Evolutionary conservation across 2,888 invertebrate genomes (phyloP).

Genomic region (Scotopteryx bipunctaria): DNA sequence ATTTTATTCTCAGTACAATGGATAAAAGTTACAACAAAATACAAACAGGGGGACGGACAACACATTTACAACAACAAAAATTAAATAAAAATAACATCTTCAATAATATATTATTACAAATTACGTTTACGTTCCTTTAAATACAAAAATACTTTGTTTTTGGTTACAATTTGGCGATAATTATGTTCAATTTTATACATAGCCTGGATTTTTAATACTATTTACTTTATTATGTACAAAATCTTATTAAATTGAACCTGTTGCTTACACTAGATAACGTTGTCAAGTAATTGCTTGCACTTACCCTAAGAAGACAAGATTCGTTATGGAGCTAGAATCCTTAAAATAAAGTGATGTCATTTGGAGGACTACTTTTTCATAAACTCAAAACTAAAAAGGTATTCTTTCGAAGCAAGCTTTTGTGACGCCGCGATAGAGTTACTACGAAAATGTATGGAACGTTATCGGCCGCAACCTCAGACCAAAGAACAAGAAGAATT

Average conservation of each 20-base stretch:
- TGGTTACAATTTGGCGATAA: conserved; percentile 66
- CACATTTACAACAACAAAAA: conserved; percentile 47
- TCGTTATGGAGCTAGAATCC: too few relatives aligned
- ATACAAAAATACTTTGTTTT: conserved; percentile 63
- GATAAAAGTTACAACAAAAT: conserved; percentile 56
- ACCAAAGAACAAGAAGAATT: too few relatives aligned
- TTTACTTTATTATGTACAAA: conserved; percentile 34
- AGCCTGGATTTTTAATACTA: conserved; percentile 15
- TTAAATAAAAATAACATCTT: conserved; percentile 38
- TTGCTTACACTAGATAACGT: not conserved
- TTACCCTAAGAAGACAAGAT: too few relatives aligned
- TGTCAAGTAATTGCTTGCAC: too few relatives aligned
- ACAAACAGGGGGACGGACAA: conserved; percentile 67
- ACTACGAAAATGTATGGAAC: too few relatives aligned
- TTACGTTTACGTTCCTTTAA: conserved; percentile 40
- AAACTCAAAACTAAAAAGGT: too few relatives aligned
- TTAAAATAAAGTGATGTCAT: too few relatives aligned
- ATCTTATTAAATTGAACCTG: conserved; percentile 13
- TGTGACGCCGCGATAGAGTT: too few relatives aligned
- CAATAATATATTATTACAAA: conserved; percentile 30
- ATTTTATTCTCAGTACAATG: conserved; percentile 57
- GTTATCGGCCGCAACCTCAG: too few relatives aligned
- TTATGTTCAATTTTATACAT: conserved; percentile 40
- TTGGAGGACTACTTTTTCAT: too few relatives aligned
- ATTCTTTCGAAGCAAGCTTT: too few relatives aligned